Evolutionary conservation across 2,113 vertebrate genomes (phyloP).

Genomic region (Alces alces): DNA sequence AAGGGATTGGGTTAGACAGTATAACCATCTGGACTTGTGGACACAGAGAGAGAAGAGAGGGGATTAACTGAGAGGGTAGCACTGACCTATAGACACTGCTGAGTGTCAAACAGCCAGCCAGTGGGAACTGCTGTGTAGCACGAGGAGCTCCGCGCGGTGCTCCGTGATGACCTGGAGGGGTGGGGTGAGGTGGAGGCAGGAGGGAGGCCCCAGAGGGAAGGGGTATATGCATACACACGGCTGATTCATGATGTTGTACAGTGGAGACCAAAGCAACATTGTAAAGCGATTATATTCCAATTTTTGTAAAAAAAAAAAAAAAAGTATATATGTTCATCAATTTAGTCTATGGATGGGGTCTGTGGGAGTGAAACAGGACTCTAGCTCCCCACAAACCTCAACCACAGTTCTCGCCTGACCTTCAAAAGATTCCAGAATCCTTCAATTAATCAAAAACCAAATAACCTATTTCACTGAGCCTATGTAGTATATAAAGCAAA

Average conservation of each 20-base stretch:
- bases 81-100: not conserved
- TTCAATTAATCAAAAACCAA: not conserved
- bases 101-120: not conserved
- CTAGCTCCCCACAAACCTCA: not conserved
- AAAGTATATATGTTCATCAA: not conserved
- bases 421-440: not conserved
- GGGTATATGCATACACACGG: not conserved
- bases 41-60: not conserved
- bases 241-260: not conserved
- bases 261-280: not conserved
- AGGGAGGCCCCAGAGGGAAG: not conserved
- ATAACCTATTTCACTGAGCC: not conserved
- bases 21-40: not conserved
- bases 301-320: not conserved
- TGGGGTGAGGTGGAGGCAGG: not conserved
- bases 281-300: not conserved
- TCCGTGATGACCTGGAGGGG: not conserved
- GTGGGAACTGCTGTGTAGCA: not conserved
- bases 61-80: not conserved
- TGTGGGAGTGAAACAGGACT: not conserved
- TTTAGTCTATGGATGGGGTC: not conserved
- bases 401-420: not conserved
- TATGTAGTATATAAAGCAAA: not conserved
- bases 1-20: not conserved
- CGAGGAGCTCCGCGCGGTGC: rapidly evolving